Evolutionary conservation across 2,888 invertebrate species (phyloP), one percentile per base, ranked within the genome.

Genomic region (Spodoptera littoralis): DNA sequence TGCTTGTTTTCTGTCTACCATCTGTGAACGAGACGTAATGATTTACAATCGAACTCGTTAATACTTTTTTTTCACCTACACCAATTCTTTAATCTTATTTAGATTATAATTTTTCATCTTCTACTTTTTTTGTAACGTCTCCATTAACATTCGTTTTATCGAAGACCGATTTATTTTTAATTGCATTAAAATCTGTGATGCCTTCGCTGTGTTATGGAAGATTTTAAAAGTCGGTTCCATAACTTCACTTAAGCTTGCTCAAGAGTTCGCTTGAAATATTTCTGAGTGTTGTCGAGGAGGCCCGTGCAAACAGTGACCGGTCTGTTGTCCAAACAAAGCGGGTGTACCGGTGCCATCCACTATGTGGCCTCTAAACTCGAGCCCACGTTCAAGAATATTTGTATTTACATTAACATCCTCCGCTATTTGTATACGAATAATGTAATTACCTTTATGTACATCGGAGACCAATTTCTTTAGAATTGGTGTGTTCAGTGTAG

Each of bases 281-380:
- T 92, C 90, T 81, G 86, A 92, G 92, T 90, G 89, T 86, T 90
- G 88, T 92, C 83, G 88, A 90, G 88, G 87, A 90, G 89, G 87
- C 88, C 84, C 84, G 84, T 85, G 88, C 89, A 94, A 94, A 94
- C 87, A 94, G 86, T 88, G 94, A 93, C 93, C 93, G 93, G 92
- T 93, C 85, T 87, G 86, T 88, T 92, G 87, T 86, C 81, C 89
- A 93, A 92, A 94, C 89, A 94, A 79, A 84, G 86, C 87, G 85
- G 73, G 82, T 81, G 77, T 80, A 83, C 84, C 83, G 84, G 82
- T 88, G 72, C 73, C 76, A 76, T 80, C 83, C 79, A 70, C 71
- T 67, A 81, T 73, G 70, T 75, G 80, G 80, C 90, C 90, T 90
- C 87, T 83, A 86, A 83, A 76, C 80, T 77, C 74, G 68, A 86